Percentiles rank a stretch among this genome's conserved stretches.
phyloP scores from a whole-genome alignment of 1,140 invertebrate genomes.

The Drosophila murphyi region DNA sequence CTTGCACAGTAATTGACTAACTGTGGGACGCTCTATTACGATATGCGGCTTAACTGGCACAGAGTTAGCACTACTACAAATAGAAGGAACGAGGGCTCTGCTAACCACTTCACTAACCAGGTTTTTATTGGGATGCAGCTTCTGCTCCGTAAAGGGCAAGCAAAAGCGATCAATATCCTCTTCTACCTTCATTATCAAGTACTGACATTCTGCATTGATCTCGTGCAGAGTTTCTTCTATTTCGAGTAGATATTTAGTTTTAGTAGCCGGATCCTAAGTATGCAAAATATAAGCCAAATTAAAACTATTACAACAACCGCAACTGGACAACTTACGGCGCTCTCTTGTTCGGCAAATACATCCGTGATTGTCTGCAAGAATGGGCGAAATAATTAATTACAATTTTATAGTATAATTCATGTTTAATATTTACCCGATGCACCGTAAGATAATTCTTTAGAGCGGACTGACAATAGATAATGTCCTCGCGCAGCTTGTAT shows the following conservation, averaged over 20 bases:
- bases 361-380: slow-evolving; percentile 60
- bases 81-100: slow-evolving; percentile 45
- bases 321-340: slow-evolving; percentile 45
- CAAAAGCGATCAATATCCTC: slow-evolving; percentile 70
- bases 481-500: slow-evolving; percentile 66
- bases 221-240: slow-evolving; percentile 65
- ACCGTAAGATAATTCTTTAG: slow-evolving; percentile 63
- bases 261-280: slow-evolving; percentile 53
- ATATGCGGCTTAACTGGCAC: slow-evolving; percentile 30
- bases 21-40: slow-evolving; percentile 48
- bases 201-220: slow-evolving; percentile 75
- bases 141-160: slow-evolving; percentile 55
- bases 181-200: slow-evolving; percentile 59
- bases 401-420: neutral
- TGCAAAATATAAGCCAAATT: neutral
- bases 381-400: neutral
- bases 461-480: slow-evolving; percentile 74
- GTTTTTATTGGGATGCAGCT: slow-evolving; percentile 46
- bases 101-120: slow-evolving; percentile 56
- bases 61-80: slow-evolving; percentile 25
- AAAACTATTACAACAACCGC: neutral
- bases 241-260: slow-evolving; percentile 59
- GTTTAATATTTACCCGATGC: slow-evolving; percentile 60
- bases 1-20: slow-evolving; percentile 49
- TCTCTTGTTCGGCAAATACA: slow-evolving; percentile 42